Evolutionary conservation across 2,888 invertebrate genomes (phyloP).

Genomic region (Clitarchus hookeri): DNA sequence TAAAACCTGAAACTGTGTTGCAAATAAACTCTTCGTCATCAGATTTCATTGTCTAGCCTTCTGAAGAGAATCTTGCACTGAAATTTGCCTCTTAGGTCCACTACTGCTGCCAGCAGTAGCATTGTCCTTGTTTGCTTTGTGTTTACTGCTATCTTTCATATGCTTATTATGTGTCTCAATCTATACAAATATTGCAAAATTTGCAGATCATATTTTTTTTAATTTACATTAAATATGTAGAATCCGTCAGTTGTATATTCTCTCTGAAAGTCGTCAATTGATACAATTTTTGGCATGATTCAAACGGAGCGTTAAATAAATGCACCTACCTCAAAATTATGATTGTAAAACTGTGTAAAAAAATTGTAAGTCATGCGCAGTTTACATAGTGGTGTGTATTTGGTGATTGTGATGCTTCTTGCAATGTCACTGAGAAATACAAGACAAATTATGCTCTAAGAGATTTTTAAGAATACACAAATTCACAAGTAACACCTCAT

Average conservation of each 20-base stretch:
- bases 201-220: background rate
- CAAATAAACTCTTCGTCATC: background rate
- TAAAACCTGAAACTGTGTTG: background rate
- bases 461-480: too few species aligned
- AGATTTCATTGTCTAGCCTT: background rate
- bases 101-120: background rate
- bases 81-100: background rate
- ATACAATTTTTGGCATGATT: background rate
- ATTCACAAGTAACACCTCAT: too few species aligned
- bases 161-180: background rate
- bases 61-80: background rate
- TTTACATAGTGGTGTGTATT: too few species aligned
- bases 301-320: too few species aligned
- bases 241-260: background rate
- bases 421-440: too few species aligned
- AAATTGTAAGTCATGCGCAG: too few species aligned
- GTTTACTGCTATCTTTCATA: background rate
- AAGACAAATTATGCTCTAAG: too few species aligned
- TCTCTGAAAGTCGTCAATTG: background rate
- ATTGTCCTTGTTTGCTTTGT: background rate
- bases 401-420: too few species aligned
- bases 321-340: too few species aligned
- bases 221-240: background rate
- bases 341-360: too few species aligned
- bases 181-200: background rate